Conservation (phyloP, 2,797 vertebrate species). For the Tauraco hartlaubi region DNA sequence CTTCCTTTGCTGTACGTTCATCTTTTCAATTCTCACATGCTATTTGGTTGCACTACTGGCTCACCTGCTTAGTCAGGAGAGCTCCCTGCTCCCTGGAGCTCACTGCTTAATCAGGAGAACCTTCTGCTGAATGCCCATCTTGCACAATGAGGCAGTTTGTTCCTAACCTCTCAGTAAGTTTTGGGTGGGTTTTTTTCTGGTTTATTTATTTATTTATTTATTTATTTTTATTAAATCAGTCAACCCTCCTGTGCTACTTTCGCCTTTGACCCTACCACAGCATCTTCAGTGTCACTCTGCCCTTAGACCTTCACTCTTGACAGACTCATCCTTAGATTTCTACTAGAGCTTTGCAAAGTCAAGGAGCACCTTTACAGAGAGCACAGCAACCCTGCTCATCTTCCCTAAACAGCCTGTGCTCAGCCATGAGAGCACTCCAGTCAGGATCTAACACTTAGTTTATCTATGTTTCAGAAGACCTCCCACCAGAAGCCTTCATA, state of each 20-base stretch:
- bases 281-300: not conserved
- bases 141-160: not conserved
- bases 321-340: not conserved
- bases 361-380: not conserved
- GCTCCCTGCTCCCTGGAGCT: not conserved
- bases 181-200: not conserved
- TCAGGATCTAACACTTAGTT: not conserved
- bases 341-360: not conserved
- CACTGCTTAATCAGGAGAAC: not conserved
- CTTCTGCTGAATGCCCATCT: not conserved
- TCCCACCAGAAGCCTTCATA: not conserved
- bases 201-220: not conserved
- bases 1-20: not conserved
- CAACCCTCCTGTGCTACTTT: not conserved
- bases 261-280: not conserved
- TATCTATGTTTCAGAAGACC: not conserved
- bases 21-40: not conserved
- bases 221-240: not conserved
- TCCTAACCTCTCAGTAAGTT: not conserved
- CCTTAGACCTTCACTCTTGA: not conserved
- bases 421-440: not conserved
- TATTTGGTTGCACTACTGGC: not conserved
- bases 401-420: not conserved
- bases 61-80: not conserved
- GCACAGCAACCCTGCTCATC: not conserved